Base-by-base conservation (phyloP, 2,888 invertebrate genomes). In the Aphodius sticticus region DNA sequence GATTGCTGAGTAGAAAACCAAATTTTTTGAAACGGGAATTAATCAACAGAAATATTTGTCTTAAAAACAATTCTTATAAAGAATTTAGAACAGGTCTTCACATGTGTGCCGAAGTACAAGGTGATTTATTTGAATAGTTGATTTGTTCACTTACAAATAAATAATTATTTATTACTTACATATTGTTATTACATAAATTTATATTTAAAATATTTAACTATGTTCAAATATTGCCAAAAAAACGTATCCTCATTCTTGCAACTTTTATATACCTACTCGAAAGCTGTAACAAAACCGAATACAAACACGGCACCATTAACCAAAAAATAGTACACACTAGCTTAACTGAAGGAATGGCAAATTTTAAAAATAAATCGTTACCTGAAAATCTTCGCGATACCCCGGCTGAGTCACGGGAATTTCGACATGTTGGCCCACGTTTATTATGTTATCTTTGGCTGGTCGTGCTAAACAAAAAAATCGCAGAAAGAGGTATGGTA, bases 351-450 rank as follows among this genome's bases (percentile, higher is more conserved):
- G 53, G 53, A 53, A 53, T 53, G 9, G 53, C 53, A 7, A 53
- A 53, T 53, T 53, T 53, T 53, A 53, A 53, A 53, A 53, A 53
- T 53, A 53, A 53, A 53, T 53, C 53, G 53, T 53, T 53, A 53
- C 53, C 53, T 53, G 53, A 7, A 12, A 26, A 53, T 53, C 12
- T 53, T 53, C 7, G 53, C 7, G 12, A 7, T 3, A 53, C 12
- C 9, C 53, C 9, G 12, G 53, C 12, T 53, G 53, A 53, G 9
- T 53, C 53, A 53, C 53, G 9, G 53, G 53, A 12, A 53, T 53
- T 26, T 53, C 53, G 53, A 53, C 53, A 7, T 53, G 1, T 53
- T 53, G 53, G 53, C 53, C 53, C 2, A 53, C 53, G 53, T 53
- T 53, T 53, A 53, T 53, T 53, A 53, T 53, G 53, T 53, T 53